Base-by-base conservation (phyloP, 1,140 invertebrate species). In the Ladona fulva region DNA sequence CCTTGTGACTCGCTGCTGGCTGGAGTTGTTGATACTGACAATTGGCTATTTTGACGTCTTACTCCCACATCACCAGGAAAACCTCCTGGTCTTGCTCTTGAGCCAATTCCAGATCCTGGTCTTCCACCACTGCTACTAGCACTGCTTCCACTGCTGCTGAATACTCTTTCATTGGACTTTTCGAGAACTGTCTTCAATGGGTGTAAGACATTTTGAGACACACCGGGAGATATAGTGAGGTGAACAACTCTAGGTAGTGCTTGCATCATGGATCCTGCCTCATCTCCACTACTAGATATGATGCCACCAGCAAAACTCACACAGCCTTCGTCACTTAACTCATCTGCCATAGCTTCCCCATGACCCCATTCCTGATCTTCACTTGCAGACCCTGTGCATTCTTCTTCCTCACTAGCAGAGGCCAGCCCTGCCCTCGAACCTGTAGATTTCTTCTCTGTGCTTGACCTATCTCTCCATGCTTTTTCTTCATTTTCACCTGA, bases 321-420 rank as follows among this genome's bases (percentile, higher is more conserved):
- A 25, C 75, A 42, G 25, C 75, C 42, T 22, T 77, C 42, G 24
- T 66, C 44, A 77, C 87, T 89, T 24, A 88, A 88, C 75, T 90
- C 89, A 59, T 91, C 89, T 0, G 90, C 90, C 88, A 92, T 88
- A 0, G 90, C 90, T 81, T 92, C 91, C 0, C 90, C 90, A 78
- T 89, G 87, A 0, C 87, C 88, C 85, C 89, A 90, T 75, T 87
- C 85, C 78, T 87, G 83, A 80, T 88, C 84, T 66, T 76, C 75
- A 29, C 75, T 76, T 19, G 25, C 25, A 12, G 75, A 37, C 25
- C 75, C 75, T 25, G 25, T 42, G 42, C 75, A 76, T 10, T n/a
- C 25, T 25, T 29, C 75, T 22, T 76, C 25, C 74, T 77, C 76
- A 22, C 77, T 37, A 16, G 42, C 76, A 66, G 76, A 75, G 14